Conservation (phyloP, 2,888 invertebrate species). For the Tuberolachnus salignus region DNA sequence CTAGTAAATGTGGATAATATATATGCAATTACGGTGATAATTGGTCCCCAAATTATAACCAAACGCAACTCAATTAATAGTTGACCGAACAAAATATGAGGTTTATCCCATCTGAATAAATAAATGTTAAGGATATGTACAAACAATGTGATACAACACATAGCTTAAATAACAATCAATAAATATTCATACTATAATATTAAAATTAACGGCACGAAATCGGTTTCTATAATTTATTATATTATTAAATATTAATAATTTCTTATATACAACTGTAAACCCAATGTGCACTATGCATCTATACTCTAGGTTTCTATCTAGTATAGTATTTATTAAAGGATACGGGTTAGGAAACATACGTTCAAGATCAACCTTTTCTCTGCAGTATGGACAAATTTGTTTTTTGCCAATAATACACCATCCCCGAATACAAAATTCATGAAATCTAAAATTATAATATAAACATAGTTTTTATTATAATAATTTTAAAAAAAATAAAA, state of each 20-base stretch:
- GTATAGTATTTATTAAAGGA: slow-evolving; percentile 66
- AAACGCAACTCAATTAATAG: slow-evolving; percentile 97
- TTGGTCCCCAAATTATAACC: slow-evolving; percentile 98
- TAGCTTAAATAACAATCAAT: too few species aligned
- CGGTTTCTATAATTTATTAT: too few species aligned
- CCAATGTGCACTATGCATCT: too few species aligned
- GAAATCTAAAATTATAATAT: slow-evolving; percentile 66
- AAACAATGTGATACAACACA: neutral
- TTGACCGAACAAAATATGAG: slow-evolving; percentile 96
- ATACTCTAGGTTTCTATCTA: too few species aligned
- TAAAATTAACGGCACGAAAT: too few species aligned
- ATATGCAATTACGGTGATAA: too few species aligned
- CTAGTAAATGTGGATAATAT: too few species aligned
- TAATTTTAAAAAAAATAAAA: neutral
- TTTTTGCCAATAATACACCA: slow-evolving; percentile 99
- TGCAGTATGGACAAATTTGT: slow-evolving; percentile 99
- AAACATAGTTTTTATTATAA: slow-evolving; percentile 13
- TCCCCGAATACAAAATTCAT: slow-evolving; percentile 96
- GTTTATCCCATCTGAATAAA: slow-evolving; percentile 89
- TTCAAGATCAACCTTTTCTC: slow-evolving; percentile 94
- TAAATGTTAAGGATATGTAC: slow-evolving; percentile 62
- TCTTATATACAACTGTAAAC: too few species aligned
- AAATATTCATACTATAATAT: too few species aligned
- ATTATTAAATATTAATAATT: too few species aligned
- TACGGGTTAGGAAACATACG: slow-evolving; percentile 91